Conservation (phyloP, 1,140 invertebrate genomes). For the Melitaea cinxia region DNA sequence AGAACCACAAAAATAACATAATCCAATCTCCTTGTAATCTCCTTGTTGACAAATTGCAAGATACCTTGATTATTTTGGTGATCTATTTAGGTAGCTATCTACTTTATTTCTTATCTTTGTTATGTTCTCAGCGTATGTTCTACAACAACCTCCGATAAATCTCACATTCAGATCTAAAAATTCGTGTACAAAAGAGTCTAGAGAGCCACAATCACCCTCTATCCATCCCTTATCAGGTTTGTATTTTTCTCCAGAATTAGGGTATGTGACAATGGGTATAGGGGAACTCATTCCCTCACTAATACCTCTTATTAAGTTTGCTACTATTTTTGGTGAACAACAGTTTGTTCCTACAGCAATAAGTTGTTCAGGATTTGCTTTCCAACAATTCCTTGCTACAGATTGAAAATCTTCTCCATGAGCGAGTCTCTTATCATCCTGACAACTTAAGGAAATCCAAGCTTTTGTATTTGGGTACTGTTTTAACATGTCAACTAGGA, state of each 20-base stretch:
- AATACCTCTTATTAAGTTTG: slow-evolving; percentile 81
- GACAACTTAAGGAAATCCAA: slow-evolving; percentile 92
- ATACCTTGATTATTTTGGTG: too few relatives aligned
- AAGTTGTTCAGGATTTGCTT: slow-evolving; percentile 81
- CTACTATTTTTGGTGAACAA: slow-evolving; percentile 83
- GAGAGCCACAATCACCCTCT: slow-evolving; percentile 77
- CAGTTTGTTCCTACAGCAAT: slow-evolving; percentile 90
- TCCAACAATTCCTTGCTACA: slow-evolving; percentile 81
- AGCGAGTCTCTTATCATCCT: slow-evolving; percentile 79
- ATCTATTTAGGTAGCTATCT: too few relatives aligned
- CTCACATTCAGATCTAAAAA: slow-evolving; percentile 88
- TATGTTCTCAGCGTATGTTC: slow-evolving; percentile 86
- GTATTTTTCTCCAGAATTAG: slow-evolving; percentile 86
- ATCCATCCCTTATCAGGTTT: slow-evolving; percentile 79
- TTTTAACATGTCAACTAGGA: slow-evolving; percentile 87
- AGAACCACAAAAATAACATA: too few relatives aligned
- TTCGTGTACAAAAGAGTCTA: slow-evolving; percentile 84
- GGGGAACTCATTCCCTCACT: slow-evolving; percentile 47
- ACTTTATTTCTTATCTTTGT: slow-evolving; percentile 32
- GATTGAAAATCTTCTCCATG: slow-evolving; percentile 85
- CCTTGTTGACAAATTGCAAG: too few relatives aligned
- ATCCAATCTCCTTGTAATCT: too few relatives aligned
- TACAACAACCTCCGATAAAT: slow-evolving; percentile 91
- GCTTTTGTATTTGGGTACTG: slow-evolving; percentile 87
- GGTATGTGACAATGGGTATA: slow-evolving; percentile 85